These are phyloP conservation scores for Chloroceryle inda DNA, from an alignment of 2,797 vertebrate genomes.

Conservation along the genomic window DNA sequence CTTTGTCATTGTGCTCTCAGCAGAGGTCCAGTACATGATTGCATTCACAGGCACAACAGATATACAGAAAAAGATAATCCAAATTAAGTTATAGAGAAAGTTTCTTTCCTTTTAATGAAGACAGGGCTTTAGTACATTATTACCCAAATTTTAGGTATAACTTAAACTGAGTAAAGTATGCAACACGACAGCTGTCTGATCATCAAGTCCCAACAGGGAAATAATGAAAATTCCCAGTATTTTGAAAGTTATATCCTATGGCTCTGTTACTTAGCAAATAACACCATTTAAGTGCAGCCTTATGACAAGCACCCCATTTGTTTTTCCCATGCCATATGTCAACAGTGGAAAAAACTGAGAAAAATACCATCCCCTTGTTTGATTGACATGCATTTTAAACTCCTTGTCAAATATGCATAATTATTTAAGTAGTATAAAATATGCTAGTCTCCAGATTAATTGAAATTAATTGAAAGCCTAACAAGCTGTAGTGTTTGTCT, in stretches of 20 bases:
- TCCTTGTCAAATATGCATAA: conserved; percentile 26
- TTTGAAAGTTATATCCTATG: conserved; percentile 16
- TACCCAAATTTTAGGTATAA: neutral
- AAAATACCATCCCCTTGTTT: neutral
- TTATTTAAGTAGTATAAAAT: conserved; percentile 2
- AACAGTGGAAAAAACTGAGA: conserved; percentile 18
- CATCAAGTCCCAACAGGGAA: conserved; percentile 5
- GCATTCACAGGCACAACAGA: neutral
- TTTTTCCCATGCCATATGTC: conserved; percentile 44
- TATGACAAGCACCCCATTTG: conserved; percentile 26
- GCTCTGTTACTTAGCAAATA: conserved; percentile 32
- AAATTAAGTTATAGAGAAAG: neutral
- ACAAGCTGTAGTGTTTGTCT: neutral
- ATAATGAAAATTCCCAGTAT: conserved; percentile 1
- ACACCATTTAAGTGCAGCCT: conserved; percentile 14
- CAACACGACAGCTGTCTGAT: neutral
- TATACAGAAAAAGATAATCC: neutral
- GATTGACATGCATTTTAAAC: conserved; percentile 33
- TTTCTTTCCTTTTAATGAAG: neutral
- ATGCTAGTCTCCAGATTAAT: neutral
- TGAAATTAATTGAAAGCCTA: neutral
- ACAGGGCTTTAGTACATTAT: neutral
- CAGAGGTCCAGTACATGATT: neutral
- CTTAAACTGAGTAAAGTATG: neutral
- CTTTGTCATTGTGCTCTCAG: neutral